These are phyloP conservation scores for Gari tellinella DNA, from an alignment of 2,888 invertebrate species.

Conservation along the genomic window DNA sequence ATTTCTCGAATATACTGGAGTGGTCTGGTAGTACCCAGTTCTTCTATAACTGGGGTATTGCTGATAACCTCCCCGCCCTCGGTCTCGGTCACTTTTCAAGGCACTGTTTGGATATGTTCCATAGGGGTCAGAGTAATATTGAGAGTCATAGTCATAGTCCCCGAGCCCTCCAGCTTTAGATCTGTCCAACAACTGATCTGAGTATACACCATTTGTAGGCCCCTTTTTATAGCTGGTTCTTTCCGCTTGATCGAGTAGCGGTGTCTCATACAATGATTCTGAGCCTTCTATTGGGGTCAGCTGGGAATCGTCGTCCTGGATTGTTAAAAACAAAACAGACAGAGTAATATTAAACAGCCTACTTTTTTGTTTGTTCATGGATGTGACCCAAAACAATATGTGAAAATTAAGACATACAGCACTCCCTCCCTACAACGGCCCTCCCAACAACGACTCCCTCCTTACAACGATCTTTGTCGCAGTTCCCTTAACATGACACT, in stretches of 20 bases:
- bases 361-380: no score
- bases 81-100: conserved; percentile 10
- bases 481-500: no score
- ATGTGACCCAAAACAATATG: no score
- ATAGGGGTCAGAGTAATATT: conserved; percentile 37
- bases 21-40: conserved; percentile 24
- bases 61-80: no score
- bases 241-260: conserved; percentile 21
- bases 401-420: no score
- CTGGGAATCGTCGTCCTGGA: conserved; percentile 10
- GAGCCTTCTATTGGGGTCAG: conserved; percentile 33
- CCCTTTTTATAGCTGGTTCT: conserved; percentile 65
- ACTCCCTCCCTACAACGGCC: no score
- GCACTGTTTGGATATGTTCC: conserved; percentile 31
- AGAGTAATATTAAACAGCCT: no score
- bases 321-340: no score
- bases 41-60: no score
- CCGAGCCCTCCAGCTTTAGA: conserved; percentile 17
- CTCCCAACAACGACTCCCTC: no score
- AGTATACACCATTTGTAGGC: conserved; percentile 14
- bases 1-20: conserved; percentile 21
- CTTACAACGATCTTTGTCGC: no score
- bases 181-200: background rate
- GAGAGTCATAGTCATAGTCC: conserved; percentile 45
- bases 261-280: conserved; percentile 49